Evolutionary conservation across 2,888 invertebrate genomes (phyloP).

Genomic region (Minunthozetes semirufus): DNA sequence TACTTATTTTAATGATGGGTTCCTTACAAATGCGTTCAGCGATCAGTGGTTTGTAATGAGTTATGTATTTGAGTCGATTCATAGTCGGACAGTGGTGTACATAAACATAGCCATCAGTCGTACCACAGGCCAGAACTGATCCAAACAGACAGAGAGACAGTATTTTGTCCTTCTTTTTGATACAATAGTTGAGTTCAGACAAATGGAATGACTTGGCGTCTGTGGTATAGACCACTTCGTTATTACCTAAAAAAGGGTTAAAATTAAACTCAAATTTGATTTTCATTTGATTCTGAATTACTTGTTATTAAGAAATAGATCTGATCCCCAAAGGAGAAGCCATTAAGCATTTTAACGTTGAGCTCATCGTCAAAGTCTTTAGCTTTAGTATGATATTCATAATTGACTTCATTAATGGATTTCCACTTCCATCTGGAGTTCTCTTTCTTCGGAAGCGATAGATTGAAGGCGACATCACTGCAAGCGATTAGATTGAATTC

Average conservation of each 20-base stretch:
- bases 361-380: not conserved
- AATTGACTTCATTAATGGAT: not conserved
- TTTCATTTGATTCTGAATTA: not conserved
- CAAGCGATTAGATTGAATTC: not conserved
- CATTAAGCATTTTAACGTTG: not conserved
- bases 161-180: not conserved
- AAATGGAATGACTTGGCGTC: constrained; percentile 17
- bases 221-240: not conserved
- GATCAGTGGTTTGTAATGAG: constrained; percentile 6
- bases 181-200: not conserved
- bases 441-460: not conserved
- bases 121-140: constrained; percentile 6
- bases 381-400: not conserved
- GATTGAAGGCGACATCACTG: not conserved
- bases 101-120: not conserved
- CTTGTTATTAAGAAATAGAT: constrained; percentile 11
- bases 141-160: not conserved
- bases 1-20: not conserved
- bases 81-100: not conserved
- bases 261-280: not conserved
- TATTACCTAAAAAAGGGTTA: not conserved
- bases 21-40: not conserved
- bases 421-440: not conserved
- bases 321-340: not conserved
- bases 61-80: not conserved